A percentile compares a stretch with the other conserved stretches of the same genome.
These are phyloP conservation scores for Macrostomum cliftonense DNA, from an alignment of 2,888 invertebrate genomes.

Conservation along the genomic window DNA sequence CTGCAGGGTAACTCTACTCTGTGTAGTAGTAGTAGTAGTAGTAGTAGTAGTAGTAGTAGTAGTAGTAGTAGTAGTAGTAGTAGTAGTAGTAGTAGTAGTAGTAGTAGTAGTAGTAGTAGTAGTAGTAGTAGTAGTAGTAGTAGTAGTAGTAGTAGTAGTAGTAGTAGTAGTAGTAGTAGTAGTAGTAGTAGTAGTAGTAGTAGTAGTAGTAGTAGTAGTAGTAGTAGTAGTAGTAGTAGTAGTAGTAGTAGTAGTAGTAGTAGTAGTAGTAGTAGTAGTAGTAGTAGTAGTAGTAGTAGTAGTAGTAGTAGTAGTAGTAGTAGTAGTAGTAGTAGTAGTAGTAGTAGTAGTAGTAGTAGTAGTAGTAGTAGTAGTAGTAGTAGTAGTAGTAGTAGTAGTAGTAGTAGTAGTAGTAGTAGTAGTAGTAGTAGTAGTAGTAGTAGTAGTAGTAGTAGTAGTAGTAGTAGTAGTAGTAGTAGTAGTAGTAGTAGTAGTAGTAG, in stretches of 20 bases:
- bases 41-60: background rate
- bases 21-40: too few relatives aligned
- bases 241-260: background rate
- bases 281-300: conserved; percentile 3
- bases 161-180: background rate
- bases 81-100: background rate
- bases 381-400: conserved; percentile 2
- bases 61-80: background rate
- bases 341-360: conserved; percentile 3
- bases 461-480: conserved; percentile 3
- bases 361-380: conserved; percentile 2
- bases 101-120: background rate
- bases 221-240: background rate
- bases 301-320: conserved; percentile 2
- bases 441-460: conserved; percentile 2
- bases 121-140: background rate
- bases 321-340: conserved; percentile 2
- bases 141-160: background rate
- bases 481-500: conserved; percentile 2
- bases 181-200: background rate
- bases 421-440: conserved; percentile 1
- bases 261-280: background rate
- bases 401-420: background rate
- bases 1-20: too few relatives aligned
- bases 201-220: background rate